Conservation (phyloP, 2,113 vertebrate genomes). For the Saccopteryx leptura region DNA sequence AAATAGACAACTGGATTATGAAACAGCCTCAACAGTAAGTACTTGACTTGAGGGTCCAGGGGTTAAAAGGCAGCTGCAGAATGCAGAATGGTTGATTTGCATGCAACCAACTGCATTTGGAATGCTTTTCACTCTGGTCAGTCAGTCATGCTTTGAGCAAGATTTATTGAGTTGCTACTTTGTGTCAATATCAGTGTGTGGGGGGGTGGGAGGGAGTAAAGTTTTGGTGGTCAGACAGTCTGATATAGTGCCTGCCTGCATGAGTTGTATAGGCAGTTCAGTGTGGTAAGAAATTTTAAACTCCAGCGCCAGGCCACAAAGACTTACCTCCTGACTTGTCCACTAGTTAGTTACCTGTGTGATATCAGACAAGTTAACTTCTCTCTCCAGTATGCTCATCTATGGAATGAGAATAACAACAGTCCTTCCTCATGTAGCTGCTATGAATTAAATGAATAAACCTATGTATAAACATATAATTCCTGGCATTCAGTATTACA, state of each 20-base stretch:
- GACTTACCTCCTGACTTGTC: background rate
- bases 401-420: background rate
- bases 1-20: no score
- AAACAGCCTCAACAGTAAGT: rapidly evolving
- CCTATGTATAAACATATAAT: background rate
- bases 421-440: background rate
- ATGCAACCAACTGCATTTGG: background rate
- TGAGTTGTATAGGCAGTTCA: background rate
- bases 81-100: background rate
- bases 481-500: background rate
- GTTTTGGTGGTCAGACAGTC: background rate
- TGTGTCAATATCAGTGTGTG: no score
- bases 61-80: background rate
- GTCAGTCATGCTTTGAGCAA: background rate
- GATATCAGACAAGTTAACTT: no score
- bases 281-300: background rate
- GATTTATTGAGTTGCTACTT: background rate
- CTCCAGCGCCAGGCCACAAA: background rate
- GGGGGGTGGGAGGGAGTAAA: background rate
- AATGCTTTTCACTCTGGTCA: background rate
- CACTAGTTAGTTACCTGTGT: background rate
- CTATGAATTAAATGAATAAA: background rate
- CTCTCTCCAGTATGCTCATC: background rate
- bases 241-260: background rate
- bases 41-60: background rate